A percentile compares a stretch with the other conserved stretches of the same genome.
Conservation (phyloP, 2,113 vertebrate genomes). For the Holacanthus passer region DNA sequence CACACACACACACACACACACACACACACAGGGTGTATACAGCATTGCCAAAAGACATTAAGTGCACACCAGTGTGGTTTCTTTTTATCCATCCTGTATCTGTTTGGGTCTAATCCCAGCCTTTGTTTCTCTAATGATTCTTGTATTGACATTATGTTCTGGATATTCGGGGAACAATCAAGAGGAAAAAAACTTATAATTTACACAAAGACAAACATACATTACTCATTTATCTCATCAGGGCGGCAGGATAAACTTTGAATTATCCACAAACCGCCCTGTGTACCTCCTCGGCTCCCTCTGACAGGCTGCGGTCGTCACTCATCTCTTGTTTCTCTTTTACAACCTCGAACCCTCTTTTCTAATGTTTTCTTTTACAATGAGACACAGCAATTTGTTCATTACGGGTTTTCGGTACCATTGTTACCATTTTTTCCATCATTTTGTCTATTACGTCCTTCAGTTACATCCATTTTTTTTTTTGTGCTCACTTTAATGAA, state of each 20-base stretch:
- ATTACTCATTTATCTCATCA: slow-evolving; percentile 59
- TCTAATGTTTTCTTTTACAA: slow-evolving; percentile 18
- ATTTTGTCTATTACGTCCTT: neutral
- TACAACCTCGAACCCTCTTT: neutral
- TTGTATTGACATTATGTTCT: slow-evolving; percentile 10
- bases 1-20: neutral
- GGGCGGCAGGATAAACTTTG: slow-evolving; percentile 20
- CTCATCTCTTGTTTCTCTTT: slow-evolving; percentile 27
- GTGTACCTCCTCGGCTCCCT: slow-evolving; percentile 5
- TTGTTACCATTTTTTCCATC: slow-evolving; percentile 3
- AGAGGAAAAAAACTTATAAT: neutral
- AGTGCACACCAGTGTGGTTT: slow-evolving; percentile 28
- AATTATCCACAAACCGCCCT: slow-evolving; percentile 46
- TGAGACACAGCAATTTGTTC: neutral
- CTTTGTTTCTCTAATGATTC: slow-evolving; percentile 43
- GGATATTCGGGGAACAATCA: neutral
- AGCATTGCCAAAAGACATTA: slow-evolving; percentile 19
- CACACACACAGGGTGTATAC: neutral
- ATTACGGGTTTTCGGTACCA: neutral
- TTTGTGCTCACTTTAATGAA: neutral
- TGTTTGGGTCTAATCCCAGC: neutral
- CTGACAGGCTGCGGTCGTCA: neutral
- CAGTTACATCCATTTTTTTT: neutral
- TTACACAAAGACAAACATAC: slow-evolving; percentile 35
- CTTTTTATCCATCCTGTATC: neutral